A percentile compares a stretch with the other conserved stretches of the same genome.
Evolutionary conservation across 2,888 invertebrate genomes (phyloP).

Genomic region (Antheraea yamamai): DNA sequence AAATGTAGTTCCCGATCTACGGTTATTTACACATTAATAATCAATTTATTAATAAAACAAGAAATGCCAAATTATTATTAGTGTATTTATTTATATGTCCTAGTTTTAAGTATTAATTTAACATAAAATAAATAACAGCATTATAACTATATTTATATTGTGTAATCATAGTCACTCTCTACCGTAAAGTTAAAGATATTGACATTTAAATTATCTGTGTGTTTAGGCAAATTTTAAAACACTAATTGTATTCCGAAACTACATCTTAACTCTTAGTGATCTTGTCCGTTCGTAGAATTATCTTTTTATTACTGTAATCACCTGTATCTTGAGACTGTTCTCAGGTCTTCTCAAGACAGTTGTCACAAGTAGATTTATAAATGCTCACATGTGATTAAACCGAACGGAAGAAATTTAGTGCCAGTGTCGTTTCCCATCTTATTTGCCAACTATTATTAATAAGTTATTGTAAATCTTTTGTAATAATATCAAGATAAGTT

Average conservation of each 20-base stretch:
- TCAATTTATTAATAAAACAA: not conserved
- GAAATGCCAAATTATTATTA: conserved; percentile 11
- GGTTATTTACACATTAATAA: not conserved
- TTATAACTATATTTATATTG: conserved; percentile 24
- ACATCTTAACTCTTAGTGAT: no score
- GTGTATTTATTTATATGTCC: not conserved
- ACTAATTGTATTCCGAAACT: not conserved
- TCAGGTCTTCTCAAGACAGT: no score
- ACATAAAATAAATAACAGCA: not conserved
- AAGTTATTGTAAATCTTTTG: not conserved
- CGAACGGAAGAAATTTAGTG: not conserved
- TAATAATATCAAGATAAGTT: not conserved
- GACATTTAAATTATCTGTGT: not conserved
- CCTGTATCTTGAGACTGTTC: no score
- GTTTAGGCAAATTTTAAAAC: not conserved
- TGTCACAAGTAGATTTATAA: no score
- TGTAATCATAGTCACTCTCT: conserved; percentile 21
- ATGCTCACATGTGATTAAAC: not conserved
- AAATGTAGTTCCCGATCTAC: not conserved
- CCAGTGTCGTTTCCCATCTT: not conserved
- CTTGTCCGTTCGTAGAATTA: no score
- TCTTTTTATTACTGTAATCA: no score
- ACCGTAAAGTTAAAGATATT: conserved; percentile 11
- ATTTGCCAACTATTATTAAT: not conserved
- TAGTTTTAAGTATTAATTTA: not conserved